Evolutionary conservation across 2,888 invertebrate genomes (phyloP).

Genomic region (Drosophila putrida): DNA sequence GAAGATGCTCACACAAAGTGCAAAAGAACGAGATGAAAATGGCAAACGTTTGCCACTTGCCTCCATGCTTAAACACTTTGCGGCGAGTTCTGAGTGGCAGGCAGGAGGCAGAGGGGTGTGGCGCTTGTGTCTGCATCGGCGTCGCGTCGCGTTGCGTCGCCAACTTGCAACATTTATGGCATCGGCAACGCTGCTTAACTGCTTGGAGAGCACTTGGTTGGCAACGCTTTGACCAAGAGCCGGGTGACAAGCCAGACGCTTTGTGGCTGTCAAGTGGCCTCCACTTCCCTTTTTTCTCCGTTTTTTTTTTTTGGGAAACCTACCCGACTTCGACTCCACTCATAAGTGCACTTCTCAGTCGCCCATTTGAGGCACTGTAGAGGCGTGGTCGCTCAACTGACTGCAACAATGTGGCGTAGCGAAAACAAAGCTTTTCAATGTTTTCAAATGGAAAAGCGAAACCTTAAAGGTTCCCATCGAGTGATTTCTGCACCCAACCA

Average conservation of each 20-base stretch:
- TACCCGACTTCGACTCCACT: slow-evolving; percentile 63
- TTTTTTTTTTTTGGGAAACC: slow-evolving; percentile 38
- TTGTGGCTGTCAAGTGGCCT: slow-evolving; percentile 77
- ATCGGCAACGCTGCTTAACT: slow-evolving; percentile 71
- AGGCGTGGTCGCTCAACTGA: background rate
- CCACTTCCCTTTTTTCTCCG: slow-evolving; percentile 10
- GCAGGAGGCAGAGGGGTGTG: background rate
- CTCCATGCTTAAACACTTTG: slow-evolving; percentile 61
- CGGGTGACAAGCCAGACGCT: slow-evolving; percentile 79
- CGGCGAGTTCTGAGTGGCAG: slow-evolving; percentile 17
- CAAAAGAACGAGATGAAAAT: slow-evolving; percentile 44
- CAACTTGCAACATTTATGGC: slow-evolving; percentile 74
- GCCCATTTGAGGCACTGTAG: slow-evolving; percentile 34
- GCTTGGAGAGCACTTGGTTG: slow-evolving; percentile 73
- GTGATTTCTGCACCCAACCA: background rate
- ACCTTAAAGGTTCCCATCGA: slow-evolving; percentile 7
- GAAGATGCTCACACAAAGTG: slow-evolving; percentile 33
- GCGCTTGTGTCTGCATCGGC: slow-evolving; percentile 35
- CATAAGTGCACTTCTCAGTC: slow-evolving; percentile 69
- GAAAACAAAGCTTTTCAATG: background rate
- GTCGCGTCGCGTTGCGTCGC: slow-evolving; percentile 32
- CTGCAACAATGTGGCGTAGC: slow-evolving; percentile 45
- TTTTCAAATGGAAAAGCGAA: background rate
- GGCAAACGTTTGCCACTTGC: slow-evolving; percentile 69
- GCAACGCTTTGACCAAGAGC: slow-evolving; percentile 77